Conservation (phyloP, 37 sponge, comb jelly and placozoan species). For the Chondrilla cf. caribensis region DNA sequence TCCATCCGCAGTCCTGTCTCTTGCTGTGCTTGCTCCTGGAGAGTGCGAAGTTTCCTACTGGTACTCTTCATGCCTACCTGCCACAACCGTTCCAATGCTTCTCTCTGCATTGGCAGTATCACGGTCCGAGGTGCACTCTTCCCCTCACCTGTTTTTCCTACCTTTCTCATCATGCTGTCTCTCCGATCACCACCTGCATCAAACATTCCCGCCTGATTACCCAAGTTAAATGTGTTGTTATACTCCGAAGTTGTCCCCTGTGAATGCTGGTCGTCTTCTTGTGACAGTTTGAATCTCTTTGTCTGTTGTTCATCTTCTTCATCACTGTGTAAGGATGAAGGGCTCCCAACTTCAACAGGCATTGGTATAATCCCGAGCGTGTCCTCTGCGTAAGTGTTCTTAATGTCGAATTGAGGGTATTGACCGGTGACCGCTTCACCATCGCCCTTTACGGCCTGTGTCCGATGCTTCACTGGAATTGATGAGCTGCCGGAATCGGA, state of each 20-base stretch:
- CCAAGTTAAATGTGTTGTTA: neutral
- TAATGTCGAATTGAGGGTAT: conserved; percentile 8
- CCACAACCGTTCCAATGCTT: conserved; percentile 63
- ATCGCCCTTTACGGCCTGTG: too few relatives aligned
- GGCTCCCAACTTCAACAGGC: conserved; percentile 15
- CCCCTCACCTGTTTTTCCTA: neutral
- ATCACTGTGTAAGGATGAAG: neutral
- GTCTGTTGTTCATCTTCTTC: neutral
- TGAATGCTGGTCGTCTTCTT: neutral
- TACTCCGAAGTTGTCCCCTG: neutral
- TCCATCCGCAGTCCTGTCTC: conserved; percentile 65
- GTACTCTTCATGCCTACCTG: conserved; percentile 68
- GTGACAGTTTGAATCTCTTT: neutral
- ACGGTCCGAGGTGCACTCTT: conserved; percentile 48
- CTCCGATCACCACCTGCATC: neutral
- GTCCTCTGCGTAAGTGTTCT: conserved; percentile 6
- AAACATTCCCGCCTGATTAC: neutral
- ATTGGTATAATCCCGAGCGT: neutral
- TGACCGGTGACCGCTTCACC: neutral
- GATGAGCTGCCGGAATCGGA: too few relatives aligned
- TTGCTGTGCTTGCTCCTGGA: conserved; percentile 62
- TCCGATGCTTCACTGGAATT: too few relatives aligned
- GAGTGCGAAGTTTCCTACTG: conserved; percentile 36
- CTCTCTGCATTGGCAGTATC: conserved; percentile 48
- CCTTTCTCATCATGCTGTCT: neutral